Evolutionary conservation across 2,888 invertebrate genomes (phyloP).

Genomic region (Formica aserva): DNA sequence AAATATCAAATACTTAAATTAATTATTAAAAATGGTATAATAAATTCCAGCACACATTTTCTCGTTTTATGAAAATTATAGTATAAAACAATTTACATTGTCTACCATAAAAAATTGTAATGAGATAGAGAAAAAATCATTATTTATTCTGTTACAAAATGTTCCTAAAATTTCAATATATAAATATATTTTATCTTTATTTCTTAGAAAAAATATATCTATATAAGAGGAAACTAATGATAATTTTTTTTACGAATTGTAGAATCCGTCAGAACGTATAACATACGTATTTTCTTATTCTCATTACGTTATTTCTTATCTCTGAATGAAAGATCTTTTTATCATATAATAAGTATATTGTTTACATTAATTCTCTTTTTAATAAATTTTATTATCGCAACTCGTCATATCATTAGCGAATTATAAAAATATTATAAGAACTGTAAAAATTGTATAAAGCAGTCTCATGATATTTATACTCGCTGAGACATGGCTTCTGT

Average conservation of each 20-base stretch:
- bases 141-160: not conserved
- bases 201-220: not conserved
- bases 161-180: not conserved
- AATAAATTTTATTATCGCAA: not conserved
- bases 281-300: not conserved
- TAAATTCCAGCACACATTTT: not conserved
- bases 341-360: not conserved
- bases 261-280: not conserved
- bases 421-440: not conserved
- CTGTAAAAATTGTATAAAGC: constrained; percentile 14
- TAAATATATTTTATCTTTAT: not conserved
- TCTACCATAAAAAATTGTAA: not conserved
- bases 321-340: not conserved
- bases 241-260: not conserved
- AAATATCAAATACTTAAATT: not conserved
- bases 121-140: not conserved
- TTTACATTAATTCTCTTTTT: not conserved
- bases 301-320: no score
- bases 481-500: constrained; percentile 36
- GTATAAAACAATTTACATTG: not conserved
- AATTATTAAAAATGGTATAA: not conserved
- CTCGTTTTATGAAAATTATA: not conserved
- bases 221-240: not conserved
- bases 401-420: not conserved
- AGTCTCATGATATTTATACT: not conserved